A percentile compares a stretch with the other conserved stretches of the same genome.
Evolutionary conservation across 2,797 vertebrate genomes (phyloP).

Genomic region (Eptatretus atami): DNA sequence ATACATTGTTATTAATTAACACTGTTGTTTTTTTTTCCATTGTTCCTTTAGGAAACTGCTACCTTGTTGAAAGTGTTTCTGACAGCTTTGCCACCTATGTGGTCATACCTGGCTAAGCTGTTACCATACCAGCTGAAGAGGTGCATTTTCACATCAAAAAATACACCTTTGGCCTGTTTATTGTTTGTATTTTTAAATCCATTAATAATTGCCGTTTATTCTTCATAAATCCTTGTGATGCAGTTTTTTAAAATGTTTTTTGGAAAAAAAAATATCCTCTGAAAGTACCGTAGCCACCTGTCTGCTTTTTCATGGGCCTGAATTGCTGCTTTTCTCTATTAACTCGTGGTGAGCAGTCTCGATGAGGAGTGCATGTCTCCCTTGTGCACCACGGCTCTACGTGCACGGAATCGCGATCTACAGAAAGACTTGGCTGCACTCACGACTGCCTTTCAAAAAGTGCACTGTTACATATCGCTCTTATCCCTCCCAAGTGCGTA

Average conservation of each 20-base stretch:
- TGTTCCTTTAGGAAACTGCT: constrained; percentile 39
- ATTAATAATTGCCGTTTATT: too few species aligned
- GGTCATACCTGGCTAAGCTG: constrained; percentile 57
- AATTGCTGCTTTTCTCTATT: too few species aligned
- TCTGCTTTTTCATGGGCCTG: too few species aligned
- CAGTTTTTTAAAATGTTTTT: too few species aligned
- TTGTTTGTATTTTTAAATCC: too few species aligned
- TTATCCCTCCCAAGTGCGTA: background rate
- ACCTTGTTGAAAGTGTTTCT: constrained; percentile 55
- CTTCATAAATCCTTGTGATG: too few species aligned
- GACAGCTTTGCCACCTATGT: constrained; percentile 46
- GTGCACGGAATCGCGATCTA: background rate
- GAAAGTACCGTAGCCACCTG: too few species aligned
- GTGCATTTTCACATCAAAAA: constrained; percentile 15
- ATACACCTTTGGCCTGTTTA: too few species aligned
- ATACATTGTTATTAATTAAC: too few species aligned
- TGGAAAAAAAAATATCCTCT: too few species aligned
- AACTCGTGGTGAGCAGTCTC: background rate
- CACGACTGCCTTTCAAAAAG: background rate
- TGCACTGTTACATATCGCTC: background rate
- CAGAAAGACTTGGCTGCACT: background rate
- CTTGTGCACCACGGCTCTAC: constrained; percentile 2
- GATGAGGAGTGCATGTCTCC: constrained; percentile 4
- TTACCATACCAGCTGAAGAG: constrained; percentile 94
- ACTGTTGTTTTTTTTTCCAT: background rate